These are phyloP conservation scores for Eupithecia dodoneata DNA, from an alignment of 2,888 invertebrate species.

Conservation along the genomic window DNA sequence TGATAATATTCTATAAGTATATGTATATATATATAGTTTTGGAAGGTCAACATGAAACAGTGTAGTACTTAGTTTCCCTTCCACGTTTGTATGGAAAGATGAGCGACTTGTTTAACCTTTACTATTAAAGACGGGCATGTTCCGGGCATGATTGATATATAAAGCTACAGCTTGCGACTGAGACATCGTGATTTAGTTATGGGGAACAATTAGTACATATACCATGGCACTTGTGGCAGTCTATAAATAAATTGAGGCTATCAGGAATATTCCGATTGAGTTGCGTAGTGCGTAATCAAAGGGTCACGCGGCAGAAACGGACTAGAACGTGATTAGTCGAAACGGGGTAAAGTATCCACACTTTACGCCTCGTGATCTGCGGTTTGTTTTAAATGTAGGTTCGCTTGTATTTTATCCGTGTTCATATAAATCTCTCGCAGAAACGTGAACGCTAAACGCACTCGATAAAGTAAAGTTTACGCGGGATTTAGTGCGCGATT, in stretches of 20 bases:
- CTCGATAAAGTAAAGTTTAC: slow-evolving; percentile 40
- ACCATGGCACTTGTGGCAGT: neutral
- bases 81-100: no score
- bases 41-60: no score
- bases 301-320: slow-evolving; percentile 52
- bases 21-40: neutral
- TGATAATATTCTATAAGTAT: no score
- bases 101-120: no score
- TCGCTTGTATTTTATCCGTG: slow-evolving; percentile 40
- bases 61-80: no score
- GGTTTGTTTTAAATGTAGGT: slow-evolving; percentile 49
- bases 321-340: slow-evolving; percentile 57
- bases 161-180: neutral
- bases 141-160: neutral
- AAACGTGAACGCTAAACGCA: slow-evolving; percentile 44
- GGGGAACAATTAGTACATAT: neutral
- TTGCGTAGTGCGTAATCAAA: slow-evolving; percentile 54
- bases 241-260: slow-evolving; percentile 21
- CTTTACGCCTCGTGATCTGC: slow-evolving; percentile 58
- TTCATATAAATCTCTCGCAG: slow-evolving; percentile 40
- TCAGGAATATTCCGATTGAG: slow-evolving; percentile 42
- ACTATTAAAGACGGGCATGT: no score
- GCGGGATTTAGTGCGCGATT: no score
- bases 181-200: neutral
- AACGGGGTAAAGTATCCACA: slow-evolving; percentile 58